Percentiles rank a stretch among this genome's conserved stretches.
Evolutionary conservation across 2,797 vertebrate genomes (phyloP).

Genomic region (Lagocephalus sceleratus): DNA sequence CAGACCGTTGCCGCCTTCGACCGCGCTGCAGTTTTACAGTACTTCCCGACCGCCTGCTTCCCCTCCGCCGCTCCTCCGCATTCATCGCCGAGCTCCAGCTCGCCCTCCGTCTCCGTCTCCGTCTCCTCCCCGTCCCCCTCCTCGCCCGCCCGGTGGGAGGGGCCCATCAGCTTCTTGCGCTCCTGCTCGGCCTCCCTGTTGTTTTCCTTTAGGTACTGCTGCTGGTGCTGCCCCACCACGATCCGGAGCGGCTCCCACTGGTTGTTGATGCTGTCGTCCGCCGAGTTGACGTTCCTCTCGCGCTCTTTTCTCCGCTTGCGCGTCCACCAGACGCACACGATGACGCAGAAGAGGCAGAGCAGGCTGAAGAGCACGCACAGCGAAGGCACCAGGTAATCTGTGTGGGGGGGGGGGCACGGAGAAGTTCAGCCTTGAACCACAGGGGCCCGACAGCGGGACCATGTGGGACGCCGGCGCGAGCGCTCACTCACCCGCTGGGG

Average conservation of each 20-base stretch:
- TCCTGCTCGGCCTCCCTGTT: constrained; percentile 88
- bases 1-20: constrained; percentile 80
- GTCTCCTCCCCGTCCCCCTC: constrained; percentile 67
- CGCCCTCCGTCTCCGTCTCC: constrained; percentile 51
- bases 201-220: constrained; percentile 82
- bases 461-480: constrained; percentile 28
- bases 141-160: constrained; percentile 82
- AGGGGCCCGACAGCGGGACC: not conserved
- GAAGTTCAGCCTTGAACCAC: not conserved
- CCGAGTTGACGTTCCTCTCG: constrained; percentile 72
- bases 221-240: constrained; percentile 64
- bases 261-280: constrained; percentile 88
- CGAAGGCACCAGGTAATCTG: constrained; percentile 88
- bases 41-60: constrained; percentile 83
- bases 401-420: not conserved
- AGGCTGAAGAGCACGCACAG: constrained; percentile 84
- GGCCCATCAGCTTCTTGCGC: constrained; percentile 91
- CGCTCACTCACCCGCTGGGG: constrained; percentile 79
- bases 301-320: constrained; percentile 97
- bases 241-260: constrained; percentile 92
- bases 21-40: constrained; percentile 79
- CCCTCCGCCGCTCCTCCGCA: constrained; percentile 71
- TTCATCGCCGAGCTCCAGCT: constrained; percentile 69
- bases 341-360: constrained; percentile 89
- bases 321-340: constrained; percentile 94